phyloP scores from a whole-genome alignment of 2,888 invertebrate genomes.

The Gnatocerus cornutus region DNA sequence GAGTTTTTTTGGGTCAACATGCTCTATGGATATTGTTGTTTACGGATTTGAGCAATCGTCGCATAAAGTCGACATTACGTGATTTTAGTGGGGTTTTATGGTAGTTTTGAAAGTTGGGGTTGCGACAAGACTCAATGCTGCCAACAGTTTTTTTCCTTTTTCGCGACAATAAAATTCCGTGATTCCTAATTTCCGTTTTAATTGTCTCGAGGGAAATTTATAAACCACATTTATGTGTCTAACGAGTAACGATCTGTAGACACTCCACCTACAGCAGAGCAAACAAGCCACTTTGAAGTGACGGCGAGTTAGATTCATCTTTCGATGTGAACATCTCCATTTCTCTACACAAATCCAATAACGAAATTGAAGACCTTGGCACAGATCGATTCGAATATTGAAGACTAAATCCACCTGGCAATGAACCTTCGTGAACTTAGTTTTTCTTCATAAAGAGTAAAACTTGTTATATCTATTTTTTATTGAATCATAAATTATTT shows the following conservation, averaged over 20 bases:
- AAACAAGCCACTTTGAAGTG: slow-evolving; percentile 36
- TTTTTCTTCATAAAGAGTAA: slow-evolving; percentile 15
- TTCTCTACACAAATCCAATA: slow-evolving; percentile 3
- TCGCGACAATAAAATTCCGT: too few relatives aligned
- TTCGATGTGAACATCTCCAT: slow-evolving; percentile 9
- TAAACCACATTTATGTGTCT: slow-evolving; percentile 23
- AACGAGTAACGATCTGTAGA: slow-evolving; percentile 34
- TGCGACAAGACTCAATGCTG: too few relatives aligned
- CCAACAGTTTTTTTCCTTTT: too few relatives aligned
- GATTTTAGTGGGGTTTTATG: slow-evolving; percentile 35
- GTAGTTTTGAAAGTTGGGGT: slow-evolving; percentile 35
- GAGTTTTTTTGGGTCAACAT: slow-evolving; percentile 15
- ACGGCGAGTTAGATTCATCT: slow-evolving; percentile 27
- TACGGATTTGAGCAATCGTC: slow-evolving; percentile 41
- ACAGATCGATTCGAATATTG: slow-evolving; percentile 9
- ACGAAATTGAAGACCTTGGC: slow-evolving; percentile 23
- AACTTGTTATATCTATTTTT: slow-evolving; percentile 19
- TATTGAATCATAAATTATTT: slow-evolving; percentile 30
- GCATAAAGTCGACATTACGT: slow-evolving; percentile 41
- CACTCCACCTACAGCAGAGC: slow-evolving; percentile 33
- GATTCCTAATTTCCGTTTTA: too few relatives aligned
- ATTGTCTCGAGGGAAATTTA: slow-evolving; percentile 19
- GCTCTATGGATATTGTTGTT: slow-evolving; percentile 36
- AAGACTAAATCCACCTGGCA: slow-evolving; percentile 20
- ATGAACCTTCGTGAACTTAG: slow-evolving; percentile 25